A percentile compares a stretch with the other conserved stretches of the same genome.
These are phyloP conservation scores for Phortica magna DNA, from an alignment of 2,888 invertebrate species.

Conservation along the genomic window DNA sequence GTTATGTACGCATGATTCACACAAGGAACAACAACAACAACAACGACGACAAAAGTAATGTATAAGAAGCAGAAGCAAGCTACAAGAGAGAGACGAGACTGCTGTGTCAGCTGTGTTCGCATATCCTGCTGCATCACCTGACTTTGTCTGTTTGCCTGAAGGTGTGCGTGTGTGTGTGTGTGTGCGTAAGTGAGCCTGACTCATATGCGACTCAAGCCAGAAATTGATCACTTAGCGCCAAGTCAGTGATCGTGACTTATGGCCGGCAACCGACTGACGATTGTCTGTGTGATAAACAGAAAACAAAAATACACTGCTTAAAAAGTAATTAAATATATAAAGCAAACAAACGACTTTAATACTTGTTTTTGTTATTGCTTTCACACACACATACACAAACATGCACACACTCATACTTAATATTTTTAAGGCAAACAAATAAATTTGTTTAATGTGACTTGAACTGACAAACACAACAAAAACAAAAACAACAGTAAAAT, in stretches of 20 bases:
- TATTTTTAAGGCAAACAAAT: conserved; percentile 34
- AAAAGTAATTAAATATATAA: conserved; percentile 32
- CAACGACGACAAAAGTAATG: neutral
- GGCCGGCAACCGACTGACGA: neutral
- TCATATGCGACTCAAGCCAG: neutral
- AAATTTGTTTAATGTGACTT: conserved; percentile 28
- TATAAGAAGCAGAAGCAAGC: neutral
- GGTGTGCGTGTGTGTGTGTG: neutral
- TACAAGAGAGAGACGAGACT: conserved; percentile 2
- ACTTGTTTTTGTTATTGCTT: conserved; percentile 1
- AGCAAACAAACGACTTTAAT: conserved; percentile 19
- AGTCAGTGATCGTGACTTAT: conserved; percentile 8
- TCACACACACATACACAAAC: conserved; percentile 2
- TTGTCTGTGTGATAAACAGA: neutral
- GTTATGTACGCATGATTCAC: conserved; percentile 19
- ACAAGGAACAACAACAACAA: neutral
- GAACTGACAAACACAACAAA: neutral
- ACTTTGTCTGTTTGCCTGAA: conserved; percentile 5
- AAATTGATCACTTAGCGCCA: conserved; percentile 4
- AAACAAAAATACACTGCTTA: conserved; percentile 2
- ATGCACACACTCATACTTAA: neutral
- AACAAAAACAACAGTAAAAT: neutral
- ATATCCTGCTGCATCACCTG: conserved; percentile 29
- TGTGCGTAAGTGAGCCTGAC: conserved; percentile 5
- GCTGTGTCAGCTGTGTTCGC: too few relatives aligned